phyloP scores from a whole-genome alignment of 1,140 invertebrate genomes.

The Adoxophyes honmai region DNA sequence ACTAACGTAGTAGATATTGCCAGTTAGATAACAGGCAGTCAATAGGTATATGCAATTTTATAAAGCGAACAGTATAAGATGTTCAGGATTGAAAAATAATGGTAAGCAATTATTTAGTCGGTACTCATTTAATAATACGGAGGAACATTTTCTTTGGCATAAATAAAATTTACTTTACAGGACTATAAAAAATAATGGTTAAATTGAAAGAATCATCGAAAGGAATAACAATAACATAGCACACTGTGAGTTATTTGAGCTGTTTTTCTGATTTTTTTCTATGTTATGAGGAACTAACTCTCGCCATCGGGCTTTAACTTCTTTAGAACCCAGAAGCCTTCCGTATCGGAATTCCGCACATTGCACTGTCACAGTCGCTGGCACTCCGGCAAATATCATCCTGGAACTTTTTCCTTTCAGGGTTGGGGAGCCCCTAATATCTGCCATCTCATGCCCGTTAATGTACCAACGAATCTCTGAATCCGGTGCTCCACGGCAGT shows the following conservation, averaged over 20 bases:
- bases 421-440: slow-evolving; percentile 38
- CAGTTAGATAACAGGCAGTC: too few species aligned
- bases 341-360: slow-evolving; percentile 60
- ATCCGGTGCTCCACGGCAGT: slow-evolving; percentile 52
- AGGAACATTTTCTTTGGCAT: slow-evolving; percentile 8
- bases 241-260: neutral
- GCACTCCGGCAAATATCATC: slow-evolving; percentile 47
- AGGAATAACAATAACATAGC: neutral
- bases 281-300: slow-evolving; percentile 29
- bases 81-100: too few species aligned
- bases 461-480: slow-evolving; percentile 64
- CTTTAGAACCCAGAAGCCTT: slow-evolving; percentile 51
- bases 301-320: slow-evolving; percentile 50
- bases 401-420: slow-evolving; percentile 47
- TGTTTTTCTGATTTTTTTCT: slow-evolving; percentile 39
- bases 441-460: slow-evolving; percentile 50
- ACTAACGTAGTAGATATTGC: too few species aligned
- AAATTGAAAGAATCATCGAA: neutral
- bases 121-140: neutral
- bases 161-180: neutral
- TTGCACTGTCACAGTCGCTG: slow-evolving; percentile 55
- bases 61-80: too few species aligned
- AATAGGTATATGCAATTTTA: too few species aligned
- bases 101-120: too few species aligned
- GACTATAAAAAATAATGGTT: neutral